Percentiles rank a stretch among this genome's conserved stretches.
Evolutionary conservation across 1,140 invertebrate genomes (phyloP).

Genomic region (Hypothenemus hampei): DNA sequence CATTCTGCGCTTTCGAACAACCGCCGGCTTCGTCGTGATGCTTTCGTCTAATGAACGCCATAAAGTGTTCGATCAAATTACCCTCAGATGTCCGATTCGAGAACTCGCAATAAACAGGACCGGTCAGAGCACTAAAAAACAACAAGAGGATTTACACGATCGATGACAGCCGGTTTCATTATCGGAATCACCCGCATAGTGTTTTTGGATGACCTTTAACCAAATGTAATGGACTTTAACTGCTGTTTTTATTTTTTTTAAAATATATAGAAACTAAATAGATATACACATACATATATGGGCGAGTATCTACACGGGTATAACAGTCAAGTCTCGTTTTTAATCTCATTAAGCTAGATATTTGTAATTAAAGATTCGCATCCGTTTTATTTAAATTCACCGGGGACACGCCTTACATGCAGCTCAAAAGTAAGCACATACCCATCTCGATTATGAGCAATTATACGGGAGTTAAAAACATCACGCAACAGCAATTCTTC

Average conservation of each 20-base stretch:
- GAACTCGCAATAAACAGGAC: conserved; percentile 4
- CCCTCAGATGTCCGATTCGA: conserved; percentile 18
- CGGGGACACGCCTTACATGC: conserved; percentile 16
- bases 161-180: not conserved
- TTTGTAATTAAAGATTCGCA: conserved; percentile 1
- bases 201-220: too few relatives aligned
- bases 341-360: too few relatives aligned
- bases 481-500: conserved; percentile 24
- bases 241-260: too few relatives aligned
- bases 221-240: too few relatives aligned
- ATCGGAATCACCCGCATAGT: too few relatives aligned
- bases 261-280: too few relatives aligned
- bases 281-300: too few relatives aligned
- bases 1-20: conserved; percentile 26
- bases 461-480: conserved; percentile 25
- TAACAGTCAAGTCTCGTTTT: too few relatives aligned
- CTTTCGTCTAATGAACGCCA: conserved; percentile 34
- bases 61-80: conserved; percentile 37
- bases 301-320: too few relatives aligned
- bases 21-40: conserved; percentile 33
- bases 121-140: conserved; percentile 17
- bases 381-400: conserved; percentile 11
- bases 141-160: not conserved
- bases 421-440: conserved; percentile 22
- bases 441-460: conserved; percentile 22